phyloP scores from a whole-genome alignment of 2,888 invertebrate species.

The Acholoe squamosa region DNA sequence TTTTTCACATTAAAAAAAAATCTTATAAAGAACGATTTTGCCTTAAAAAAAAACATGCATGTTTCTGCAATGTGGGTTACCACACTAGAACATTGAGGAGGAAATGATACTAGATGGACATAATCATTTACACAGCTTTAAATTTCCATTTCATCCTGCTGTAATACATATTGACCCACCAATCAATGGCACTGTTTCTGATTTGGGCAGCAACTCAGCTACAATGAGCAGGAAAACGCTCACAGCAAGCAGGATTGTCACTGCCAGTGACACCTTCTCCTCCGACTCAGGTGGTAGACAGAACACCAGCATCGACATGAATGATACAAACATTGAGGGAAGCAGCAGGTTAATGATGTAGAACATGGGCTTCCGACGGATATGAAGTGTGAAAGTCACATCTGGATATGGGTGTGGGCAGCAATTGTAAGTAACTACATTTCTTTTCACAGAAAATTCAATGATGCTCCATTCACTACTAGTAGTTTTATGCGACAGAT shows the following conservation, averaged over 20 bases:
- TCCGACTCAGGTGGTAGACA: conserved; percentile 62
- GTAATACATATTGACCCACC: too few relatives aligned
- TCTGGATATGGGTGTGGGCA: not conserved
- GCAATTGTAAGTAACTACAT: conserved; percentile 34
- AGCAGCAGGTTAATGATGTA: conserved; percentile 64
- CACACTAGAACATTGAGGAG: too few relatives aligned
- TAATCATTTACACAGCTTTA: too few relatives aligned
- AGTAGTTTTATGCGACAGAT: conserved; percentile 16
- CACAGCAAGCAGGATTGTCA: conserved; percentile 65
- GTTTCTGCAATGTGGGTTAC: too few relatives aligned
- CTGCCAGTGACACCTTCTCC: conserved; percentile 63
- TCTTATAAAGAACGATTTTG: too few relatives aligned
- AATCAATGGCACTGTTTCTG: conserved; percentile 65
- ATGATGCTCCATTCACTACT: conserved; percentile 17
- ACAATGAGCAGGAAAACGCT: conserved; percentile 66
- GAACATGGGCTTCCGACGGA: conserved; percentile 52
- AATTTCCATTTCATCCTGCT: too few relatives aligned
- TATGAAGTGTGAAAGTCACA: conserved; percentile 38
- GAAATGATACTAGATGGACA: too few relatives aligned
- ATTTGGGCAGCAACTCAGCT: conserved; percentile 65
- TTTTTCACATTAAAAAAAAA: too few relatives aligned
- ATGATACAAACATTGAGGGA: conserved; percentile 61
- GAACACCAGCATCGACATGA: conserved; percentile 62
- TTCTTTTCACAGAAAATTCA: too few relatives aligned
- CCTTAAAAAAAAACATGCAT: too few relatives aligned